Evolutionary conservation across 2,888 invertebrate genomes (phyloP).

Genomic region (Drosophila fungiperda): DNA sequence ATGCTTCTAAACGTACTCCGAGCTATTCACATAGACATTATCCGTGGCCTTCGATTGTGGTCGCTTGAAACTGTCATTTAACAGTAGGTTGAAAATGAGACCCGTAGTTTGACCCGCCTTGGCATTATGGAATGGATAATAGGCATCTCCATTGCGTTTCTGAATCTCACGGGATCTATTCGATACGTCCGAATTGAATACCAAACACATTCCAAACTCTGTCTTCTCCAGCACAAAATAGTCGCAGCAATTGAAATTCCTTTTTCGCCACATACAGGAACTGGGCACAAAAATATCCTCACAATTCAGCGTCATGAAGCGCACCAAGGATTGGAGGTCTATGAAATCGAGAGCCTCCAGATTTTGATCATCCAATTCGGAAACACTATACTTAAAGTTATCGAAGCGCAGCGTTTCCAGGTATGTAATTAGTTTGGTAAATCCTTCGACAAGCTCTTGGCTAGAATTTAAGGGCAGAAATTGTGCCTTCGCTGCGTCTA

Average conservation of each 20-base stretch:
- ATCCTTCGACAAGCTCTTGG: slow-evolving; percentile 57
- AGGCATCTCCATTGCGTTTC: slow-evolving; percentile 37
- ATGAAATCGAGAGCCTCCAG: slow-evolving; percentile 77
- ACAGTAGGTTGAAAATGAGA: slow-evolving; percentile 61
- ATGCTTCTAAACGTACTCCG: background rate
- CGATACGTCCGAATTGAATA: slow-evolving; percentile 85
- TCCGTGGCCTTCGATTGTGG: slow-evolving; percentile 52
- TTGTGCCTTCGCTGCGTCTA: slow-evolving; percentile 69
- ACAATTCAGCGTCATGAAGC: slow-evolving; percentile 76
- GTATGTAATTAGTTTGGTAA: slow-evolving; percentile 67
- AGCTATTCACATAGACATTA: slow-evolving; percentile 67
- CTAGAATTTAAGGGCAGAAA: slow-evolving; percentile 76
- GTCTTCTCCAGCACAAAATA: slow-evolving; percentile 85
- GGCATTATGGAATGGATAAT: slow-evolving; percentile 77
- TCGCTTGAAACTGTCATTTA: slow-evolving; percentile 56
- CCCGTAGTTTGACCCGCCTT: slow-evolving; percentile 78
- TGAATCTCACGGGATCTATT: slow-evolving; percentile 38
- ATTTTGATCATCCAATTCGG: slow-evolving; percentile 75
- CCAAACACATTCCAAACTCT: slow-evolving; percentile 85
- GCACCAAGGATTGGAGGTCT: slow-evolving; percentile 69
- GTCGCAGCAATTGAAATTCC: slow-evolving; percentile 84
- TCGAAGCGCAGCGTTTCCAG: slow-evolving; percentile 81
- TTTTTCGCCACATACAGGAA: slow-evolving; percentile 84
- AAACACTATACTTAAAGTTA: slow-evolving; percentile 58
- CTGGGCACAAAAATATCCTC: slow-evolving; percentile 82